Conservation (phyloP, 2,113 vertebrate genomes). For the Felis chaus region DNA sequence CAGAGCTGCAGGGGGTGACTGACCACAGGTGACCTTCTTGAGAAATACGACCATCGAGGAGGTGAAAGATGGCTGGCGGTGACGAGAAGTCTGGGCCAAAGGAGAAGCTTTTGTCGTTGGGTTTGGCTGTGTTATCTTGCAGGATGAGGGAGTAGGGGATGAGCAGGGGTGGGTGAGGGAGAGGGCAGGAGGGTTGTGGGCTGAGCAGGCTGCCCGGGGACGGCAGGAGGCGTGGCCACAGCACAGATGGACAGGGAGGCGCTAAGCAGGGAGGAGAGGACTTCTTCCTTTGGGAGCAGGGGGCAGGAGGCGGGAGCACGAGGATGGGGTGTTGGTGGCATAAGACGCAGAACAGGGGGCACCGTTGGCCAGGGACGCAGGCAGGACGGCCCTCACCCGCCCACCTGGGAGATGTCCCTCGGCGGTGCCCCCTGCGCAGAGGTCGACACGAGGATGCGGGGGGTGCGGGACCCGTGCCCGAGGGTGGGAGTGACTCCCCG, state of each 20-base stretch:
- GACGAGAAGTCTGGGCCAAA: neutral
- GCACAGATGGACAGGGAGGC: neutral
- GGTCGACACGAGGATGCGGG: neutral
- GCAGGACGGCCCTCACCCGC: neutral
- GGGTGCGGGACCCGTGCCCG: neutral
- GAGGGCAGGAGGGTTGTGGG: neutral
- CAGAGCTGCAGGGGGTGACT: neutral
- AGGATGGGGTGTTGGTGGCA: neutral
- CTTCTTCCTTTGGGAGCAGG: neutral
- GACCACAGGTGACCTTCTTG: neutral
- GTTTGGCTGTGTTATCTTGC: neutral
- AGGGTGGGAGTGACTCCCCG: neutral
- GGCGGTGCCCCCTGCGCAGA: neutral
- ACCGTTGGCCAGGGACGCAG: neutral
- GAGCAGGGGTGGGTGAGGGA: neutral
- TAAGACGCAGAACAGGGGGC: neutral
- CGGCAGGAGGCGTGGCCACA: neutral
- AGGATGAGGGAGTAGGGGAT: neutral
- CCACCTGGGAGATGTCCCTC: neutral
- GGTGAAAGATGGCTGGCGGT: neutral
- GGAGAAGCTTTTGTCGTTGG: neutral
- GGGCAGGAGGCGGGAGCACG: neutral
- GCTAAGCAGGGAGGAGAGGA: neutral
- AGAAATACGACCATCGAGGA: neutral
- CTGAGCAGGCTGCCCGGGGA: neutral